phyloP scores from a whole-genome alignment of 1,140 invertebrate genomes.

The Drepana arcuata region DNA sequence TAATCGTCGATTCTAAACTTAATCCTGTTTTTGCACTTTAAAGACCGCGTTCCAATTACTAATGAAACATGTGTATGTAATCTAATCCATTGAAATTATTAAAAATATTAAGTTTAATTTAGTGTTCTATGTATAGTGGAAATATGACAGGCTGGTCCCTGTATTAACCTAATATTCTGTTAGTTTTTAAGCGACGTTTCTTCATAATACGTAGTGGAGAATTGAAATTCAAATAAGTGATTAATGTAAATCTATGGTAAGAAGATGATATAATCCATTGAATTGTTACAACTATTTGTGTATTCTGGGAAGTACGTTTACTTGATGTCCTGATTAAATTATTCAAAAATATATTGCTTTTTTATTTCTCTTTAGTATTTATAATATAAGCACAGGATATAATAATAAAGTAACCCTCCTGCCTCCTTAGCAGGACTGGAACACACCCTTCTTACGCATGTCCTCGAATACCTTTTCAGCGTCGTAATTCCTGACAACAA shows the following conservation, averaged over 20 bases:
- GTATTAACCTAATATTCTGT: conserved; percentile 37
- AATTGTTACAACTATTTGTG: conserved; percentile 65
- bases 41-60: too few relatives aligned
- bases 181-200: conserved; percentile 21
- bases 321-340: conserved; percentile 68
- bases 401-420: conserved; percentile 9
- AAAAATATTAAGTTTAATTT: conserved; percentile 11
- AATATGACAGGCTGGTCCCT: conserved; percentile 56
- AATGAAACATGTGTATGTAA: too few relatives aligned
- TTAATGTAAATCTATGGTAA: conserved; percentile 19
- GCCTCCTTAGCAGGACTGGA: conserved; percentile 72
- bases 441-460: conserved; percentile 71
- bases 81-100: not conserved
- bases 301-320: conserved; percentile 60
- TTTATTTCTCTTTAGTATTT: conserved; percentile 17
- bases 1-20: too few relatives aligned
- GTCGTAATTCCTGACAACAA: conserved; percentile 73
- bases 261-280: conserved; percentile 33
- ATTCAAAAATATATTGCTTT: conserved; percentile 36
- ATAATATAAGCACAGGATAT: conserved; percentile 6
- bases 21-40: too few relatives aligned
- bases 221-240: conserved; percentile 26
- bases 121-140: too few relatives aligned
- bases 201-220: conserved; percentile 20
- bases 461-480: conserved; percentile 73